phyloP scores from a whole-genome alignment of 2,888 invertebrate genomes.

The Orthosia incerta region DNA sequence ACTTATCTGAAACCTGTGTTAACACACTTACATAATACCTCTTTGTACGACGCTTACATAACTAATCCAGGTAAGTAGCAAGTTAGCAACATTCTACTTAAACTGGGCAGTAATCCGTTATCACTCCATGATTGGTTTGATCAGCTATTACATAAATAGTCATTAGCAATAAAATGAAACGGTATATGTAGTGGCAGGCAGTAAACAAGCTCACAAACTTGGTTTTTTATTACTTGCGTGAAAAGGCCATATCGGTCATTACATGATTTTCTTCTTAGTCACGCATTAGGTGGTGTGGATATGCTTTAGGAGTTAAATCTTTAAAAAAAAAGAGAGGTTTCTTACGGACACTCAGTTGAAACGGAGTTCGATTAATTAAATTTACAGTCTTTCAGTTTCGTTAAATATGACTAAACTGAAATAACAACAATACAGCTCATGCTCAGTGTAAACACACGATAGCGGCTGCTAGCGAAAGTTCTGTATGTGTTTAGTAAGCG shows the following conservation, averaged over 20 bases:
- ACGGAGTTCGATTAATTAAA: no score
- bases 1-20: conserved; percentile 16
- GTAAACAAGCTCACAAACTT: conserved; percentile 31
- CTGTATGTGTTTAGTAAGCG: no score
- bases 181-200: conserved; percentile 14
- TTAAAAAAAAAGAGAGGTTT: no score
- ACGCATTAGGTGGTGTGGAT: background rate
- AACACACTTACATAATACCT: conserved; percentile 15
- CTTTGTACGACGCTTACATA: conserved; percentile 10
- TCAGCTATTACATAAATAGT: conserved; percentile 17
- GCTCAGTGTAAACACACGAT: no score
- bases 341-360: no score
- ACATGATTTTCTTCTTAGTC: background rate
- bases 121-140: conserved; percentile 28
- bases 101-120: conserved; percentile 17
- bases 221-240: conserved; percentile 28
- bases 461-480: no score
- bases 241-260: conserved; percentile 8
- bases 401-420: no score
- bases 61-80: conserved; percentile 9
- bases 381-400: no score
- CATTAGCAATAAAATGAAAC: conserved; percentile 42
- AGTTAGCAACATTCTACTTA: background rate
- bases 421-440: no score
- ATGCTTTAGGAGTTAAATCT: no score